These are phyloP conservation scores for Ceryle rudis DNA, from an alignment of 2,797 vertebrate species.

Conservation along the genomic window DNA sequence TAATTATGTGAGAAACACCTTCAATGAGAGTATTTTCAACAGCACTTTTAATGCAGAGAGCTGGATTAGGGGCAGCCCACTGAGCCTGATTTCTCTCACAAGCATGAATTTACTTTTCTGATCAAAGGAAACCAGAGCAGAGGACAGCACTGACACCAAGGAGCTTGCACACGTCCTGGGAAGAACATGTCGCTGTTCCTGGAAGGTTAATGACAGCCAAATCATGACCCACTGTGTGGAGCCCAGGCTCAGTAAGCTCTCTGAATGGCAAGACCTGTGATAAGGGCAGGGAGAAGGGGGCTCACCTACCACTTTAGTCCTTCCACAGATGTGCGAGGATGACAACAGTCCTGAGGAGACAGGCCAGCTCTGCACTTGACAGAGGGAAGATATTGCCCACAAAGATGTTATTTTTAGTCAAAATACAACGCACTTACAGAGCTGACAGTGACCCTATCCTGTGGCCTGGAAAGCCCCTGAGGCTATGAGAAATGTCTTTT, in stretches of 20 bases:
- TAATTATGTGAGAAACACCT: neutral
- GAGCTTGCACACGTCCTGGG: fast-evolving
- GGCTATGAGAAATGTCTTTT: neutral
- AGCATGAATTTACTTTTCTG: neutral
- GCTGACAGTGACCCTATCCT: neutral
- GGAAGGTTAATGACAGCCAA: neutral
- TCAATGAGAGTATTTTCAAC: neutral
- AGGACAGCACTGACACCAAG: neutral
- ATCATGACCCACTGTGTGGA: fast-evolving
- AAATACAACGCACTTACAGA: neutral
- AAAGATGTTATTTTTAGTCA: neutral
- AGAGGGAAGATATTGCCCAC: neutral
- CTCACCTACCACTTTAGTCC: neutral
- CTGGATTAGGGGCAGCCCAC: neutral
- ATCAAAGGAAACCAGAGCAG: neutral
- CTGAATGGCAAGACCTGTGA: neutral
- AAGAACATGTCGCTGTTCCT: neutral
- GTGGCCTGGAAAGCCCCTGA: neutral
- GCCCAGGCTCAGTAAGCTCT: neutral
- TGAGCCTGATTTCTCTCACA: neutral
- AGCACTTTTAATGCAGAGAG: neutral
- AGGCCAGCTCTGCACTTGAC: neutral
- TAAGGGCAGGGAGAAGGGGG: neutral
- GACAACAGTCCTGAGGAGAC: neutral
- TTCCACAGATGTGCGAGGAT: neutral